Base-by-base conservation (phyloP, 2,888 invertebrate species). In the Lepetodrilus schrolli region DNA sequence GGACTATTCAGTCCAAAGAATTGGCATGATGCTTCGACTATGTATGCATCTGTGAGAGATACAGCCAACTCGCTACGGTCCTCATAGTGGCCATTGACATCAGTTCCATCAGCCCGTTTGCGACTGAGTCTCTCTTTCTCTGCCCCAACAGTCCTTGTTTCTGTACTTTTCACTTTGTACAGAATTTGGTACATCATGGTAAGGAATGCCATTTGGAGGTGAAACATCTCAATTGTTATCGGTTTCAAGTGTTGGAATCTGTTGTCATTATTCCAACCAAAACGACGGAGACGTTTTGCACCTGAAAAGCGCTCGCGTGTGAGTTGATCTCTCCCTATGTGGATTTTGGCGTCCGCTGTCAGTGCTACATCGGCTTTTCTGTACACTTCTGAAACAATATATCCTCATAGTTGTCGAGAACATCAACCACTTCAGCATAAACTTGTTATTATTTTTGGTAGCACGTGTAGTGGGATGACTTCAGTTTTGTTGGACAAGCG, bases 281-380 rank as follows among this genome's bases (percentile, higher is more conserved):
- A 51, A 21, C 48, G 10, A 1, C 51, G 34, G 13, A 77, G 34
- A 10, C 26, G 17, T 43, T 75, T 75, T 21, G 73, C 74, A 10
- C 75, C 74, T 26, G 73, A 72, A 47, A 78, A 76, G 17, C 79
- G 66, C 37, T 76, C 80, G 13, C 78, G 48, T 8, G 80, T 80
- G 13, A 79, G 66, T 38, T 79, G 80, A 66, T 79, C 80, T 7
- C 78, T 79, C 0, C 79, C 79, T 4, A 77, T 74, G 34, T 78
- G 78, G 2, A 79, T 48, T 17, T 23, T 38, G 23, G 21, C 23
- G 17, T 68, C 30, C 13, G 30, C 34, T 36, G 17, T 36, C 20
- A 50, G 20, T 8, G 20, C 5, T 13, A 21, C 26, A 20, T 23
- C 21, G n/a, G 66, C 66, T 10, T 66, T 43, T 51, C 30, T 26